Evolutionary conservation across 2,888 invertebrate species (phyloP).

Genomic region (Orchesella flavescens): DNA sequence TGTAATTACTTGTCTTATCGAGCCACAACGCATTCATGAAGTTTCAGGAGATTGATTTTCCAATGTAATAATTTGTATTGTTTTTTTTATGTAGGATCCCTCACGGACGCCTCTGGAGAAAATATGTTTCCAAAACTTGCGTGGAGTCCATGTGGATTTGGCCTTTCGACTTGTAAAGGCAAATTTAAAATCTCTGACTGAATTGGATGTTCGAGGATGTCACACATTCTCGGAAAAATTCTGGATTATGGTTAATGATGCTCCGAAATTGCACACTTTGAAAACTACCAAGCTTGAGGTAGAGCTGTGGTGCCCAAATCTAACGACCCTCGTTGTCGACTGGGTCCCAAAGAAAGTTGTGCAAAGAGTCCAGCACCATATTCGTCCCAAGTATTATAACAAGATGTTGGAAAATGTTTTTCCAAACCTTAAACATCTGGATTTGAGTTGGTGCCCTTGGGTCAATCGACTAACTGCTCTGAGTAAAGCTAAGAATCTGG

Average conservation of each 20-base stretch:
- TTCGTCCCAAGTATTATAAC: conserved; percentile 26
- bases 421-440: conserved; percentile 34
- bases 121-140: conserved; percentile 24
- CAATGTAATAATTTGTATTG: too few species aligned
- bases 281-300: conserved; percentile 17
- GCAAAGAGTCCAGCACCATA: conserved; percentile 2
- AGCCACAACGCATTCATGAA: background rate
- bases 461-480: conserved; percentile 1
- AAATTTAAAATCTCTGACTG: conserved; percentile 23
- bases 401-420: conserved; percentile 34
- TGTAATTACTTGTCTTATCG: background rate
- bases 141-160: conserved; percentile 13
- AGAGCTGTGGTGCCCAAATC: conserved; percentile 6
- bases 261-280: conserved; percentile 3
- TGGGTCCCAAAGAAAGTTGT: conserved; percentile 25
- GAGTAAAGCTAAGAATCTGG: conserved; percentile 1
- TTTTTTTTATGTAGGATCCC: conserved; percentile 5
- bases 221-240: conserved; percentile 20
- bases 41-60: background rate
- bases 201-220: conserved; percentile 40
- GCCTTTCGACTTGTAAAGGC: conserved; percentile 8
- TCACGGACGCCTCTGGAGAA: background rate
- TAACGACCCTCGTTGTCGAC: conserved; percentile 41
- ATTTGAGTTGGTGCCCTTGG: conserved; percentile 53
- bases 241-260: conserved; percentile 16